Conservation (phyloP, 2,113 vertebrate species). For the Rhodinocichla rosea region DNA sequence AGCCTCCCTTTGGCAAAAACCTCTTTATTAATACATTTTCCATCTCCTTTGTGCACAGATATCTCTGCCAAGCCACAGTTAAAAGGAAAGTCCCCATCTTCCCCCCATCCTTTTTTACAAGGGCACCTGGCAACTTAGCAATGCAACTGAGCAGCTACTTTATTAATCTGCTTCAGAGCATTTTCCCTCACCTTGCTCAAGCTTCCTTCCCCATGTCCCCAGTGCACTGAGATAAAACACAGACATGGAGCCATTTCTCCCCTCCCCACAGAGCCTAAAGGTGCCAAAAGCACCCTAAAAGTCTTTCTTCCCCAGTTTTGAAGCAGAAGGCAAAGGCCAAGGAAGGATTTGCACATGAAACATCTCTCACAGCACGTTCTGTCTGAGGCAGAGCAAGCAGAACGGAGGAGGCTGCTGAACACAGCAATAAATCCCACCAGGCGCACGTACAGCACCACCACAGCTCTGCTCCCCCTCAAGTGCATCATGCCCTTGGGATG, state of each 20-base stretch:
- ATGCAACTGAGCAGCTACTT: background rate
- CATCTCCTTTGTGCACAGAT: background rate
- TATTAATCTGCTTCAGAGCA: background rate
- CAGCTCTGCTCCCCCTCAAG: background rate
- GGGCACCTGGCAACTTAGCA: background rate
- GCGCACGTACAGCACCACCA: background rate
- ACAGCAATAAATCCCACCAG: constrained; percentile 50
- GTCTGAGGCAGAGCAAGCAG: background rate
- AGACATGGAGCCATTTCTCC: background rate
- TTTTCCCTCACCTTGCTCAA: background rate
- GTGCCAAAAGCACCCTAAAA: background rate
- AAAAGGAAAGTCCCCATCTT: background rate
- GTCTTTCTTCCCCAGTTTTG: background rate
- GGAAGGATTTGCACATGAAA: constrained; percentile 1
- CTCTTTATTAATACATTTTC: background rate
- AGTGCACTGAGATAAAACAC: background rate
- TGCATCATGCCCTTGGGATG: background rate
- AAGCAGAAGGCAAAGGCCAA: background rate
- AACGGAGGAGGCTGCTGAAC: background rate
- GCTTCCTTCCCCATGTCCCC: background rate
- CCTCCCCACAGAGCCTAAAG: background rate
- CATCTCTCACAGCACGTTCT: constrained; percentile 10
- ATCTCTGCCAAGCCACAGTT: background rate
- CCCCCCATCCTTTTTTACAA: background rate
- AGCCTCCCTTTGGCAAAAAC: background rate